A percentile compares a stretch with the other conserved stretches of the same genome.
These are phyloP conservation scores for Boulengeromyrus knoepffleri DNA, from an alignment of 2,113 vertebrate species.

Conservation along the genomic window DNA sequence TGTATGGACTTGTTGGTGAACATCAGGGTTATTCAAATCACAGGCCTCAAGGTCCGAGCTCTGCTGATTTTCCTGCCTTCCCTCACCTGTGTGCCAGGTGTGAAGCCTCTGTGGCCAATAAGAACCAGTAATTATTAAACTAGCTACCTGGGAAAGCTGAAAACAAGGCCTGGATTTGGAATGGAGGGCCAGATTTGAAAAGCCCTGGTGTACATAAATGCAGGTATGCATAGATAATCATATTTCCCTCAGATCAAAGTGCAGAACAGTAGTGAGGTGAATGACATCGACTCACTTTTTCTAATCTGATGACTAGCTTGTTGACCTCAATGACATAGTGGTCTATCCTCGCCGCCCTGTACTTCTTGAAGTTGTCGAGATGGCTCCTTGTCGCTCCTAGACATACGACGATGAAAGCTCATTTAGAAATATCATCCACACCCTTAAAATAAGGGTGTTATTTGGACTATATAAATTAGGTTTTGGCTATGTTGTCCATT, in stretches of 20 bases:
- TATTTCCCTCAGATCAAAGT: not conserved
- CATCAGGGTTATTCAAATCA: not conserved
- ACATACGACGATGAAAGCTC: not conserved
- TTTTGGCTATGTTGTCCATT: not conserved
- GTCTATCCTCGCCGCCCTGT: slow-evolving; percentile 89
- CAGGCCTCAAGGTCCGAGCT: not conserved
- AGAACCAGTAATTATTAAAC: not conserved
- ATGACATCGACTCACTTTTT: slow-evolving; percentile 71
- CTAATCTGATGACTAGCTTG: slow-evolving; percentile 93
- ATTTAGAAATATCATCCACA: not conserved
- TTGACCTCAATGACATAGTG: slow-evolving; percentile 97
- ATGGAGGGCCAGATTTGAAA: not conserved
- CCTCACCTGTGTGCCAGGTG: not conserved
- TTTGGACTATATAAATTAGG: not conserved
- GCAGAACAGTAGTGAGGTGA: not conserved
- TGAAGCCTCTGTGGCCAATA: not conserved
- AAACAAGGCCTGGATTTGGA: not conserved
- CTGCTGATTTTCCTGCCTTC: not conserved
- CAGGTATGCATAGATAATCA: not conserved
- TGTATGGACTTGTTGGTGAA: not conserved
- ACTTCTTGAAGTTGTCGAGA: slow-evolving; percentile 85
- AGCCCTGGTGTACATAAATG: not conserved
- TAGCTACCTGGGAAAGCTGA: not conserved
- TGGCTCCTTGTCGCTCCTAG: slow-evolving; percentile 79
- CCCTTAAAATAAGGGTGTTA: not conserved